Base-by-base conservation (phyloP, 2,113 vertebrate species). In the Callithrix jacchus region DNA sequence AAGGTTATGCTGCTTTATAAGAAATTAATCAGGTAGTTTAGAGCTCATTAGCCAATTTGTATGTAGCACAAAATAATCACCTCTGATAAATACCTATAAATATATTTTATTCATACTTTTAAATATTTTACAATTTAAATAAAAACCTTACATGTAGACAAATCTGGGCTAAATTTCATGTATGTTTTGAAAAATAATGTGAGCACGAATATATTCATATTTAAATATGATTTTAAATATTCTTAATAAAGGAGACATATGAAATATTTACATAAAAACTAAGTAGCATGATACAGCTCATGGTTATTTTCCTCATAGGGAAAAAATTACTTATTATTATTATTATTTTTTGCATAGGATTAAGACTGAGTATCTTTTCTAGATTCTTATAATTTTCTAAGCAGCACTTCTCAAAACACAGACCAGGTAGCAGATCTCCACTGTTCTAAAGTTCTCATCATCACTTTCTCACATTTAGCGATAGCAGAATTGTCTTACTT, bases 301-400 rank as follows among this genome's bases (percentile, higher is more conserved):
- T 52, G 71, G 40, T 89, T 76, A 74, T 95, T 95, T 96, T 81
- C 82, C 92, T 95, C 37, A 91, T 6, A 95, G 66, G 90, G 96
- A 97, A 95, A 84, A 93, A 80, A 56, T 85, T 88, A 92, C n/a
- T 96, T 96, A 12, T 25, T 82, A 90, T 94, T 93, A 94, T 95
- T 98, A n/a, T 97, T 77, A 92, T 93, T 93, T 96, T 95, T 98
- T 98, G 97, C 98, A 98, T 98, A 98, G 97, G 71, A 96, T 84
- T 92, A 77, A 96, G 79, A 97, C 93, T 87, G 32, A 92, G 42
- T 89, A 87, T 96, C 96, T 97, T 97, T 97, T 93, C 94, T 97
- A 94, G 14, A 90, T 80, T 93, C 87, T 94, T 93, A 73, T 56
- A 66, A 97, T 79, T 95, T 93, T 77, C 56, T 97, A 42, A 61